A percentile compares a stretch with the other conserved stretches of the same genome.
phyloP scores from a whole-genome alignment of 2,113 vertebrate genomes.

The Vimba vimba region DNA sequence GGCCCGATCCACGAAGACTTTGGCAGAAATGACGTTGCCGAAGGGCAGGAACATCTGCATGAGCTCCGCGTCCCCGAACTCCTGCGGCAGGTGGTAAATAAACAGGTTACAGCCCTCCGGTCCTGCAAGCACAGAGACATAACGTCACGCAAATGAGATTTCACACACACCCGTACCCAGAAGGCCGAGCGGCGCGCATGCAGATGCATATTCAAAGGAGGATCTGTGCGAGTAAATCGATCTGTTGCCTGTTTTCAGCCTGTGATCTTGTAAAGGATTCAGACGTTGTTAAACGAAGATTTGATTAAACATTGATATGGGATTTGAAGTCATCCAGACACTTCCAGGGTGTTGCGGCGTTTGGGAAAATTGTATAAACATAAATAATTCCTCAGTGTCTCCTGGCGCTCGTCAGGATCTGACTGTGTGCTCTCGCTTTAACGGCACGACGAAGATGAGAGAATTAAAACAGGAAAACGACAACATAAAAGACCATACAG shows the following conservation, averaged over 20 bases:
- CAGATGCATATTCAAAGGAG: too few relatives aligned
- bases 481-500: background rate
- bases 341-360: background rate
- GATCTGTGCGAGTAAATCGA: too few relatives aligned
- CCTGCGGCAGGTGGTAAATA: conserved; percentile 99
- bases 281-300: background rate
- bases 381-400: background rate
- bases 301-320: background rate
- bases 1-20: conserved; percentile 98
- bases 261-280: background rate
- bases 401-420: background rate
- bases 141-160: background rate
- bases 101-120: conserved; percentile 99
- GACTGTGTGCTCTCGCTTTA: background rate
- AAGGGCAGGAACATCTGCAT: conserved; percentile 99
- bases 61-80: conserved; percentile 96
- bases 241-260: background rate
- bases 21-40: conserved; percentile 97
- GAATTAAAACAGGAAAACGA: background rate
- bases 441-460: background rate
- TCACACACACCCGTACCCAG: background rate
- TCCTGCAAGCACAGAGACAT: conserved; percentile 73
- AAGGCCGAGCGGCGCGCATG: background rate
- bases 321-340: background rate
- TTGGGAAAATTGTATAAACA: background rate